Conservation (phyloP, 1,140 invertebrate species). For the Zaprionus africanus region DNA sequence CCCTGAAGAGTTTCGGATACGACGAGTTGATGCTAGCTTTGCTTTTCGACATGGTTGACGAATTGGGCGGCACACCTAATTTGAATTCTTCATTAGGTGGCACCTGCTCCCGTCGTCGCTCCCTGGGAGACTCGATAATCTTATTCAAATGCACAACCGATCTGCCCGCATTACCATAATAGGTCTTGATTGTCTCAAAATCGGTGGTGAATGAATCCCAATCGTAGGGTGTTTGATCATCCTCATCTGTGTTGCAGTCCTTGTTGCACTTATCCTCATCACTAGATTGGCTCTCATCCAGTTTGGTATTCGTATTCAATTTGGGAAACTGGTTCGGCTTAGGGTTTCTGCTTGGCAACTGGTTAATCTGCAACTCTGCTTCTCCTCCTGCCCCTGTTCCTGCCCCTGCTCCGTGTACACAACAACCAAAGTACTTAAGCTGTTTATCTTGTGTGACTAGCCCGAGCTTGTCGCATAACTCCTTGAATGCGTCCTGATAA, state of each 20-base stretch:
- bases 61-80: not conserved
- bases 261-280: not conserved
- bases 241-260: not conserved
- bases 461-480: conserved; percentile 59
- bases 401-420: not conserved
- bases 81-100: not conserved
- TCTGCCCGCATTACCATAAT: not conserved
- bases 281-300: not conserved
- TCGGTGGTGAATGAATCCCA: conserved; percentile 31
- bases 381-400: not conserved
- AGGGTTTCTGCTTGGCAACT: not conserved
- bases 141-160: not conserved
- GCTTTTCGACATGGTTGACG: conserved; percentile 1
- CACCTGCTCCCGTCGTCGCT: not conserved
- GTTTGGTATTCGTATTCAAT: not conserved
- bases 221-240: conserved; percentile 6
- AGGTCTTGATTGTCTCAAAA: conserved; percentile 1
- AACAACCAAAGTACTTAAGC: not conserved
- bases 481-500: conserved; percentile 59
- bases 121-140: not conserved
- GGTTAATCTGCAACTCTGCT: no score
- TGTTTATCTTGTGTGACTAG: conserved; percentile 25
- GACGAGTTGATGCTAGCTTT: not conserved
- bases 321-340: not conserved
- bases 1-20: conserved; percentile 28